These are phyloP conservation scores for Myripristis jacobus DNA, from an alignment of 2,797 vertebrate species.

Conservation along the genomic window DNA sequence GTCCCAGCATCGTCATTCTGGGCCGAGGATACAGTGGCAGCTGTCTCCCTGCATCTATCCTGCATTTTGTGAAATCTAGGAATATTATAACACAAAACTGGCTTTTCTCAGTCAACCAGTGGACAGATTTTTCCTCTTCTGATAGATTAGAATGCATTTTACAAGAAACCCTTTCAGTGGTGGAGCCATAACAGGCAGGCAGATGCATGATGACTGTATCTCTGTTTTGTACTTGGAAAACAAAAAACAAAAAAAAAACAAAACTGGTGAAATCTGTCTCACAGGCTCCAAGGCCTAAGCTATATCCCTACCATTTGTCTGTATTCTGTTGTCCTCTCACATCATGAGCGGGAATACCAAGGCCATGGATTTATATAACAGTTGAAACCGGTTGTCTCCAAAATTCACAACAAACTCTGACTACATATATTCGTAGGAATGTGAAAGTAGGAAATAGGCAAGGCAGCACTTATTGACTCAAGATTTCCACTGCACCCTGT, in stretches of 20 bases:
- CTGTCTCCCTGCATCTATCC: too few relatives aligned
- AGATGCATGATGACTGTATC: conserved; percentile 13
- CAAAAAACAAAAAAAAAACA: too few relatives aligned
- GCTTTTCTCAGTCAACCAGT: background rate
- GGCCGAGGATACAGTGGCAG: background rate
- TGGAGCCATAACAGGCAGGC: background rate
- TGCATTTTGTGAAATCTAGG: background rate
- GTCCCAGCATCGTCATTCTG: background rate
- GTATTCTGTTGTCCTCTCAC: conserved; percentile 21
- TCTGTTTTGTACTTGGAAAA: conserved; percentile 16
- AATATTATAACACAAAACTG: background rate
- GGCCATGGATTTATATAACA: conserved; percentile 47
- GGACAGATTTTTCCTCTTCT: background rate
- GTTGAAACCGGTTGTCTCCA: conserved; percentile 42
- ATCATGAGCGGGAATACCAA: conserved; percentile 28
- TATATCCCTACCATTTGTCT: conserved; percentile 47
- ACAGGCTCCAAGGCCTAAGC: conserved; percentile 11
- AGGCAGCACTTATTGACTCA: too few relatives aligned
- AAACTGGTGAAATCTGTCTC: conserved; percentile 17
- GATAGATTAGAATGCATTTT: conserved; percentile 5
- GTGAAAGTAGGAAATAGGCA: too few relatives aligned
- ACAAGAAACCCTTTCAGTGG: background rate
- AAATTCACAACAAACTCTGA: background rate
- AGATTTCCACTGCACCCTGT: too few relatives aligned
- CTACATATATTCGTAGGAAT: too few relatives aligned